A percentile compares a stretch with the other conserved stretches of the same genome.
Evolutionary conservation across 2,888 invertebrate species (phyloP).

Genomic region (Muschampia staudingeri): DNA sequence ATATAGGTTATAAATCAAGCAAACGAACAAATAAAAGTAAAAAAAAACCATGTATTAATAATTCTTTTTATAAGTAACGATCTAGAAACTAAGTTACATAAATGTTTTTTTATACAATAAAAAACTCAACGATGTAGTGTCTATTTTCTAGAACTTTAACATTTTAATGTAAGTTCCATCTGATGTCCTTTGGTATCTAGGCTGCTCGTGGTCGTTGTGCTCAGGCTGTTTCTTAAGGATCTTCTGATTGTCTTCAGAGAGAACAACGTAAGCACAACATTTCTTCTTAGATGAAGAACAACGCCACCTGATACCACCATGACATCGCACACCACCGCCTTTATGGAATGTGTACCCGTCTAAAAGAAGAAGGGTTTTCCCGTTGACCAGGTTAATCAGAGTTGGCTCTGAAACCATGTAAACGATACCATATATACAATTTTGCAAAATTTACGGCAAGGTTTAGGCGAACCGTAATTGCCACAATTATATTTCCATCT

Average conservation of each 20-base stretch:
- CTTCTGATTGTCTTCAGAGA: constrained; percentile 58
- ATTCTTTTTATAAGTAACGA: too few relatives aligned
- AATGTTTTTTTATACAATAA: too few relatives aligned
- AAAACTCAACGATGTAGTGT: too few relatives aligned
- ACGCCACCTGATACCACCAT: constrained; percentile 61
- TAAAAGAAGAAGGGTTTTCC: constrained; percentile 70
- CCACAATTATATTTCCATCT: background rate
- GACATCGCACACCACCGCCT: constrained; percentile 45
- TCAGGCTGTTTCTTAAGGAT: constrained; percentile 55
- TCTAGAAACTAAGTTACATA: too few relatives aligned
- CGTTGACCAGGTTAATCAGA: constrained; percentile 43
- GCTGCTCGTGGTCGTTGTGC: constrained; percentile 64
- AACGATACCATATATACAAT: background rate
- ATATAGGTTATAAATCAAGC: background rate
- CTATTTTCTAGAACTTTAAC: background rate
- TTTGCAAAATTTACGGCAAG: background rate
- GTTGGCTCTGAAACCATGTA: constrained; percentile 23
- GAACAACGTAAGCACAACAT: constrained; percentile 66
- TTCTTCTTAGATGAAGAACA: constrained; percentile 64
- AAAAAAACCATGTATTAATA: too few relatives aligned
- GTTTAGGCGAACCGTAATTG: too few relatives aligned
- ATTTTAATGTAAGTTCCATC: constrained; percentile 53
- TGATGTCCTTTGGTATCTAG: constrained; percentile 53
- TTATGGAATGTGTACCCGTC: constrained; percentile 72
- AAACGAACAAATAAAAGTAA: too few relatives aligned